Evolutionary conservation across 2,888 invertebrate species (phyloP), one percentile per base, ranked within the genome.

Genomic region (Petrophora chlorosata): DNA sequence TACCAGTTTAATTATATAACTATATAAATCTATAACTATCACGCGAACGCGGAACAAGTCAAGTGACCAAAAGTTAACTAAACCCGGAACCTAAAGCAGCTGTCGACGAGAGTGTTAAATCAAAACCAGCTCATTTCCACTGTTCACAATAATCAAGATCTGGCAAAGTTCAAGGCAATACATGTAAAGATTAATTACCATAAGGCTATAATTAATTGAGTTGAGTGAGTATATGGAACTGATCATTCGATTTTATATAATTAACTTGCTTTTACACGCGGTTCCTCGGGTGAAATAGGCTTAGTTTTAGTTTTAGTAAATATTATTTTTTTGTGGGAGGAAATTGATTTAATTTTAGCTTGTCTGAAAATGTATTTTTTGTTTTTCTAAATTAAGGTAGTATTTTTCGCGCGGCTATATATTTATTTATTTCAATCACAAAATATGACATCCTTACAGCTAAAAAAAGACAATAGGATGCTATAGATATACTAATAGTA

Each of bases 131-230:
- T 53, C 53, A 60, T 51, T 47, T 56, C 15, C 52, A 61, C 29
- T 43, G 36, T 38, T 51, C 3, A 17, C 5, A 17, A 30, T 61
- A 43, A 61, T 60, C 59, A 59, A 60, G 62, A 59, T 60, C 52
- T 54, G 45, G 36, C 56, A 70, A 65, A 63, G 74, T 68, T 75
- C 75, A 76, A 69, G 75, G 74, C 15, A 41, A 28, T 5, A 29
- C 28, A 10, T 3, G 22, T 42, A 41, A 23, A 42, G 39, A 54
- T 56, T 67, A 65, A 73, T 70, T 67, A 61, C 51, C 48, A 42
- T 8, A 38, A 38, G 39, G 39, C 43, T 46, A 40, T 65, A 68
- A 71, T 73, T 68, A 69, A 66, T 65, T 61, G 60, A 63, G 59
- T 62, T 30, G 45, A 49, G 34, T 43, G 54, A 15, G 23, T 29